These are phyloP conservation scores for Gasterosteus nipponicus DNA, from an alignment of 2,113 vertebrate genomes.

Conservation along the genomic window DNA sequence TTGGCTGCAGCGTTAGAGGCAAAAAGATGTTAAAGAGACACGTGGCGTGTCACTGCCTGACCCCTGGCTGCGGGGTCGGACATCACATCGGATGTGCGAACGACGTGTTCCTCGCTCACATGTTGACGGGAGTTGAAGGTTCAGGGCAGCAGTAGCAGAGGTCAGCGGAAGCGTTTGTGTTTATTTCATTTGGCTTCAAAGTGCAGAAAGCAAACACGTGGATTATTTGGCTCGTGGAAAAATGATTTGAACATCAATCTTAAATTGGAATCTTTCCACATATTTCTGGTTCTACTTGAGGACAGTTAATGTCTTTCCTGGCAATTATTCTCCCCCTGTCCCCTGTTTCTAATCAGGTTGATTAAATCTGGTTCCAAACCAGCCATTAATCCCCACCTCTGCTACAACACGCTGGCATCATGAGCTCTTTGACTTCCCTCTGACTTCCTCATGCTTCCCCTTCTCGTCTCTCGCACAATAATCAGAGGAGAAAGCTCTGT, in stretches of 20 bases:
- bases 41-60: slow-evolving; percentile 13
- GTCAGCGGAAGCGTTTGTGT: neutral
- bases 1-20: neutral
- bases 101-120: slow-evolving; percentile 6
- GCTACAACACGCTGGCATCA: slow-evolving; percentile 3
- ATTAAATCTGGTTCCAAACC: slow-evolving; percentile 28
- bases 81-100: slow-evolving; percentile 53
- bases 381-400: slow-evolving; percentile 30
- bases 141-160: neutral
- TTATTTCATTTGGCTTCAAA: neutral
- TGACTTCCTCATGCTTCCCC: slow-evolving; percentile 18
- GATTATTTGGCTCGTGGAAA: neutral
- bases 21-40: slow-evolving; percentile 11
- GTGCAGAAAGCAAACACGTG: neutral
- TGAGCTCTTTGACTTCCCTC: slow-evolving; percentile 22
- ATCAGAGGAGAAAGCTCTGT: slow-evolving; percentile 45
- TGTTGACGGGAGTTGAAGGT: neutral
- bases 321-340: slow-evolving; percentile 3
- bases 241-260: neutral
- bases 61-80: slow-evolving; percentile 23
- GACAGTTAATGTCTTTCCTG: neutral
- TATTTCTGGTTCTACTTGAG: neutral
- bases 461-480: slow-evolving; percentile 44
- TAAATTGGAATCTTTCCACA: neutral
- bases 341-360: slow-evolving; percentile 30